Evolutionary conservation across 92 coral and sea anemone genomes (phyloP).

Genomic region (Siderastrea radians): DNA sequence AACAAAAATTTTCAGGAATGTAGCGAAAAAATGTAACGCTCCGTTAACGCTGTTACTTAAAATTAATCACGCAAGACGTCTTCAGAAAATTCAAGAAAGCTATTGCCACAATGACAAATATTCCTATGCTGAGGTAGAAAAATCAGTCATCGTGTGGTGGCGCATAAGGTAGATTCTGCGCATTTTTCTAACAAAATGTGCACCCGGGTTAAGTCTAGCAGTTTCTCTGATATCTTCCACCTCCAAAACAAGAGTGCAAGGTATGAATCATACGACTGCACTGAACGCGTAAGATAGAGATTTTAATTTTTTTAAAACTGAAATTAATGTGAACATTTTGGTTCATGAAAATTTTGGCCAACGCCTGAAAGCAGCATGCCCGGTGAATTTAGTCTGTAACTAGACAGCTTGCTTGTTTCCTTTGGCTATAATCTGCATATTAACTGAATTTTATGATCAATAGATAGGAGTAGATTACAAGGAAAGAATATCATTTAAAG

Average conservation of each 20-base stretch:
- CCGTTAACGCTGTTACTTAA: conserved; percentile 2
- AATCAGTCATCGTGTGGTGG: neutral
- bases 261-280: too few relatives aligned
- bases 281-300: too few relatives aligned
- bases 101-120: neutral
- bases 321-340: too few relatives aligned
- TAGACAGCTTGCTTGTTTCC: neutral
- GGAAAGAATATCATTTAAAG: neutral
- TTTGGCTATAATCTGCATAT: neutral
- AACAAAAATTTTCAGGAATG: conserved; percentile 27
- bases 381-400: neutral
- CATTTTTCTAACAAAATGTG: neutral
- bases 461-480: neutral
- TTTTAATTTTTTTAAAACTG: too few relatives aligned
- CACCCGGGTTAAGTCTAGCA: neutral
- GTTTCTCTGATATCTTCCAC: neutral
- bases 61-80: conserved; percentile 9
- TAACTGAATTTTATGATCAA: neutral
- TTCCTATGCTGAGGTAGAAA: neutral
- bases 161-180: neutral
- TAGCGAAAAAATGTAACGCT: conserved; percentile 25
- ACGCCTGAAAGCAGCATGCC: neutral
- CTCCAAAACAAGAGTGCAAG: neutral
- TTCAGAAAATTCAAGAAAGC: conserved; percentile 25
- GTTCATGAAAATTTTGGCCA: neutral